Base-by-base conservation (phyloP, 1,140 invertebrate genomes). In the Diachasma alloeum region DNA sequence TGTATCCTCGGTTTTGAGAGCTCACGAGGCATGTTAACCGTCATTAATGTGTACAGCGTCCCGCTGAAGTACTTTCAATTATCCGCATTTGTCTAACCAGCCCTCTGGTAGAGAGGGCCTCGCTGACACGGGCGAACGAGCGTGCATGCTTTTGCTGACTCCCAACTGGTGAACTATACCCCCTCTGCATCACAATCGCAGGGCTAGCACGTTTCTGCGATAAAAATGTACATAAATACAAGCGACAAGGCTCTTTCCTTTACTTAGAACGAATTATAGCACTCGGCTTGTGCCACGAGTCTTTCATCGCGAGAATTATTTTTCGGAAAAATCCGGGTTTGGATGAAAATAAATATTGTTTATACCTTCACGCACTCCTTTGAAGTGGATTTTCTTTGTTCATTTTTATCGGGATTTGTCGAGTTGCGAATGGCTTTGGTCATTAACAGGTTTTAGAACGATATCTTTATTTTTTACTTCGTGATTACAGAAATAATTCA, bases 21-120 rank as follows among this genome's bases (percentile, higher is more conserved):
- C n/a, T n/a, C n/a, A n/a, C n/a, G n/a, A n/a, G n/a, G n/a, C n/a
- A n/a, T n/a, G n/a, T n/a, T n/a, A n/a, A n/a, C n/a, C n/a, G n/a
- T n/a, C n/a, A n/a, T n/a, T n/a, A n/a, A n/a, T n/a, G n/a, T n/a
- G n/a, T n/a, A n/a, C n/a, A n/a, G n/a, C n/a, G n/a, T 44, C 4
- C 44, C n/a, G n/a, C 19, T 71, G 11, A 71, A 46, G 69, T 71
- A 42, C 69, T 71, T 71, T 71, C 69, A 71, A 46, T 71, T 71
- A 71, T 24, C 17, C 17, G 39, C 39, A 46, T 71, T 71, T 44
- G 19, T 22, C 24, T 48, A 71, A 71, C 42, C 39, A 71, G 24
- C 69, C 39, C 39, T 46, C 39, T n/a, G 24, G 3, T 13, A 19
- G n/a, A 53, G 48, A 53, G 48, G 48, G 13, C 24, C 70, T 26